Conservation (phyloP, 2,797 vertebrate species). For the Natrix natrix region DNA sequence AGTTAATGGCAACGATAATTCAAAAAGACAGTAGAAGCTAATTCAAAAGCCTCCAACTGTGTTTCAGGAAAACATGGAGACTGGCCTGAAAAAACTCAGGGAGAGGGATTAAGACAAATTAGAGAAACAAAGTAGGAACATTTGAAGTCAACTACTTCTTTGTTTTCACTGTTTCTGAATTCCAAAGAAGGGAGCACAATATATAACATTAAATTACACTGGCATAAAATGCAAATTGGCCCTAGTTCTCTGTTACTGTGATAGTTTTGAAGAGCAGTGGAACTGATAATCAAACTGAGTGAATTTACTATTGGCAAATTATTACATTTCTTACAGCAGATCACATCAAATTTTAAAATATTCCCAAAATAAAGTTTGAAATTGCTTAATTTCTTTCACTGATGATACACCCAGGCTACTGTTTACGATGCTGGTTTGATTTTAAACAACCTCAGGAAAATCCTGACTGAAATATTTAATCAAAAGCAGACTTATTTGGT, state of each 20-base stretch:
- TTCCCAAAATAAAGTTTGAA: not conserved
- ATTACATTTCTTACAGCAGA: not conserved
- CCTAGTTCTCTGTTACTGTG: not conserved
- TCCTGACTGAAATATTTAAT: not conserved
- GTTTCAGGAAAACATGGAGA: slow-evolving; percentile 40
- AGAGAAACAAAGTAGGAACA: slow-evolving; percentile 1
- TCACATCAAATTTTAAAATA: not conserved
- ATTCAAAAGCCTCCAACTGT: slow-evolving; percentile 19
- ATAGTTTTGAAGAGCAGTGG: not conserved
- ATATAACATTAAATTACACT: slow-evolving; percentile 3
- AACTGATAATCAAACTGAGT: not conserved
- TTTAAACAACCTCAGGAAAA: not conserved
- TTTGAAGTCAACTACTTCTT: slow-evolving; percentile 13
- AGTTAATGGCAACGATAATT: slow-evolving; percentile 31
- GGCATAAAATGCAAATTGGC: not conserved
- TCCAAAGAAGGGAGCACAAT: not conserved
- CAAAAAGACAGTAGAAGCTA: slow-evolving; percentile 30
- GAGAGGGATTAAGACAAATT: slow-evolving; percentile 20
- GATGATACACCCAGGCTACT: not conserved
- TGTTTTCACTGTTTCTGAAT: slow-evolving; percentile 17
- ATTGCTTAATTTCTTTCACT: not conserved
- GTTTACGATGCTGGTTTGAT: not conserved
- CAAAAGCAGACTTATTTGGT: not conserved
- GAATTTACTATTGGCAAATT: not conserved
- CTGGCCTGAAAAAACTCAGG: not conserved